Evolutionary conservation across 2,888 invertebrate genomes (phyloP).

Genomic region (Syritta pipiens): DNA sequence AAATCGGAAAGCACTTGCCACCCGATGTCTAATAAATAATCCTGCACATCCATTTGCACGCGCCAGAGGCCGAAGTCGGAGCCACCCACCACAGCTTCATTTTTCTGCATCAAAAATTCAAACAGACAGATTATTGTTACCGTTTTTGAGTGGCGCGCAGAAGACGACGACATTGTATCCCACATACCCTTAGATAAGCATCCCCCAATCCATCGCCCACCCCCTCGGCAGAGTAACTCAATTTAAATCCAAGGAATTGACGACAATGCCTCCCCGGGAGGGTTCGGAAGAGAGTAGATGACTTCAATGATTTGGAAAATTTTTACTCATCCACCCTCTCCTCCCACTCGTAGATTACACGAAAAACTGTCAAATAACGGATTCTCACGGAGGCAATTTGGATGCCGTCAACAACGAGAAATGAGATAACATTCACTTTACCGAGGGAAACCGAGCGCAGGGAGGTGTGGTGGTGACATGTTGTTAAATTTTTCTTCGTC

Average conservation of each 20-base stretch:
- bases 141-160: background rate
- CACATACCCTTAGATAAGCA: slow-evolving; percentile 2
- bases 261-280: slow-evolving; percentile 20
- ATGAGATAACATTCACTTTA: slow-evolving; percentile 67
- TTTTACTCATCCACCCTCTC: slow-evolving; percentile 45
- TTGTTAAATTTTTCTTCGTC: slow-evolving; percentile 1
- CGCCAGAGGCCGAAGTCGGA: slow-evolving; percentile 7
- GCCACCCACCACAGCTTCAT: slow-evolving; percentile 42
- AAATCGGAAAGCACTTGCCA: slow-evolving; percentile 40
- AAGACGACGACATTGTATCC: slow-evolving; percentile 40
- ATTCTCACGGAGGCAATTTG: slow-evolving; percentile 67
- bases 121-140: slow-evolving; percentile 65
- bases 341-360: slow-evolving; percentile 55
- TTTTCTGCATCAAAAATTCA: slow-evolving; percentile 68
- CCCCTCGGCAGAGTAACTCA: slow-evolving; percentile 44
- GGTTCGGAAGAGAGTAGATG: slow-evolving; percentile 24
- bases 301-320: slow-evolving; percentile 66
- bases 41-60: slow-evolving; percentile 58
- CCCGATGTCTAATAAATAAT: slow-evolving; percentile 65
- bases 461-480: slow-evolving; percentile 30
- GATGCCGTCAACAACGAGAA: slow-evolving; percentile 65
- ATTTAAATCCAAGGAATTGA: slow-evolving; percentile 56
- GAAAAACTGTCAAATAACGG: slow-evolving; percentile 68
- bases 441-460: background rate
- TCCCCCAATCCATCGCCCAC: background rate